Conservation (phyloP, 2,888 invertebrate genomes). For the Pachycephus smyrnensis region DNA sequence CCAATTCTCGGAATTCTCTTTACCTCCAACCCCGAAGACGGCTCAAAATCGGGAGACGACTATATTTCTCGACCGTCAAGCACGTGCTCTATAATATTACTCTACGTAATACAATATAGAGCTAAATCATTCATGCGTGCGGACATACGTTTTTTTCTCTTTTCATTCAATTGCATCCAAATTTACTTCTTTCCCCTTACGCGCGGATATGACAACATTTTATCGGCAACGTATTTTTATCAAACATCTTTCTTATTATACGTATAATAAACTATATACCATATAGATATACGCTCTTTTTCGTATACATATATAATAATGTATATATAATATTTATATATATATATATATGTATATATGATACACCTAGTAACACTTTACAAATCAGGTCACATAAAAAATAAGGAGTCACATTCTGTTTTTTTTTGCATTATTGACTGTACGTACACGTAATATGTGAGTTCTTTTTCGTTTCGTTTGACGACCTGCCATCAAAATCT, state of each 20-base stretch:
- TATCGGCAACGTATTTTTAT: not conserved
- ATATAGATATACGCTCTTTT: conserved; percentile 12
- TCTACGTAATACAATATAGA: not conserved
- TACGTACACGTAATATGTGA: conserved; percentile 9
- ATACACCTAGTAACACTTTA: conserved; percentile 41
- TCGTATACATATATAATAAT: conserved; percentile 26
- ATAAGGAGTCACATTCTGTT: conserved; percentile 33
- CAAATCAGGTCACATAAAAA: conserved; percentile 44
- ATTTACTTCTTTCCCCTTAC: not conserved
- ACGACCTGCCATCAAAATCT: conserved; percentile 10
- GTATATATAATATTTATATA: conserved; percentile 9
- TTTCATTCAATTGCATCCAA: not conserved
- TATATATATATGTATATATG: conserved; percentile 31
- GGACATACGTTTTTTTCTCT: too few species aligned
- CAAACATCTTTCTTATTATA: conserved; percentile 17
- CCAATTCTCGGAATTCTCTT: too few species aligned
- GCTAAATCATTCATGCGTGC: too few species aligned
- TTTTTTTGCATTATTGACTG: conserved; percentile 36
- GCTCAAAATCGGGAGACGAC: too few species aligned
- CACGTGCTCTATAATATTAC: not conserved
- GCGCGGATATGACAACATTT: not conserved
- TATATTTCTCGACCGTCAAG: not conserved
- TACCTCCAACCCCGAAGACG: too few species aligned
- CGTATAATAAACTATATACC: conserved; percentile 30
- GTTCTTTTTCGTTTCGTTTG: conserved; percentile 11